Percentiles rank a stretch among this genome's conserved stretches.
Evolutionary conservation across 2,797 vertebrate genomes (phyloP).

Genomic region (Lutjanus campechanus): DNA sequence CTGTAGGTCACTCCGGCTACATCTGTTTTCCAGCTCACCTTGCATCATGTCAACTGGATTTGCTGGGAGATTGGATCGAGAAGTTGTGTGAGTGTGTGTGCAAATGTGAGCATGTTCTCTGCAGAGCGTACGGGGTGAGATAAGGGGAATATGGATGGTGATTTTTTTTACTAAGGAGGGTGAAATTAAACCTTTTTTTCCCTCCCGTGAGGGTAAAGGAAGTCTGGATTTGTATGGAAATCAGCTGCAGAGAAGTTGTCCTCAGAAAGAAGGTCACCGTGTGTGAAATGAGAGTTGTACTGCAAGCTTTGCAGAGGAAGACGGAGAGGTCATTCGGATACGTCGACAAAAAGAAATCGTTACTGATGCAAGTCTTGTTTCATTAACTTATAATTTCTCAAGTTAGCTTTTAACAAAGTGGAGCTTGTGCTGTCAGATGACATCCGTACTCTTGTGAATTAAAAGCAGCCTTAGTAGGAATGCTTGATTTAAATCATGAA

Average conservation of each 20-base stretch:
- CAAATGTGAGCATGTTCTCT: conserved; percentile 18
- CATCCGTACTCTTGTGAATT: neutral
- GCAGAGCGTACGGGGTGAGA: conserved; percentile 30
- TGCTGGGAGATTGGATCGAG: conserved; percentile 39
- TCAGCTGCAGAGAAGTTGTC: conserved; percentile 46
- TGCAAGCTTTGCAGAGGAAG: neutral
- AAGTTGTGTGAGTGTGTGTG: conserved; percentile 4
- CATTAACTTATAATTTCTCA: conserved; percentile 21
- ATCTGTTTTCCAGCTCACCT: conserved; percentile 68
- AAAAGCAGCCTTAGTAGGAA: conserved; percentile 11
- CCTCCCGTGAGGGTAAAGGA: conserved; percentile 15
- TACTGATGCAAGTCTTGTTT: conserved; percentile 27
- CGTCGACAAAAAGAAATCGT: neutral
- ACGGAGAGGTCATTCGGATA: neutral
- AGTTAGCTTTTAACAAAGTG: conserved; percentile 16
- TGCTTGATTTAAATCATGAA: conserved; percentile 21
- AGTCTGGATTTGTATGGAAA: conserved; percentile 60
- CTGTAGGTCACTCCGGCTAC: conserved; percentile 60
- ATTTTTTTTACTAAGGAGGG: conserved; percentile 41
- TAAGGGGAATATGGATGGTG: conserved; percentile 44
- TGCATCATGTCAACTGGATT: conserved; percentile 57
- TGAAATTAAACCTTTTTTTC: conserved; percentile 59
- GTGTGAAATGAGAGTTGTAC: conserved; percentile 21
- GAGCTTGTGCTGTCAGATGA: conserved; percentile 1
- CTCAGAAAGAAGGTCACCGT: conserved; percentile 42